These are phyloP conservation scores for Scaeva pyrastri DNA, from an alignment of 2,888 invertebrate genomes.

Conservation along the genomic window DNA sequence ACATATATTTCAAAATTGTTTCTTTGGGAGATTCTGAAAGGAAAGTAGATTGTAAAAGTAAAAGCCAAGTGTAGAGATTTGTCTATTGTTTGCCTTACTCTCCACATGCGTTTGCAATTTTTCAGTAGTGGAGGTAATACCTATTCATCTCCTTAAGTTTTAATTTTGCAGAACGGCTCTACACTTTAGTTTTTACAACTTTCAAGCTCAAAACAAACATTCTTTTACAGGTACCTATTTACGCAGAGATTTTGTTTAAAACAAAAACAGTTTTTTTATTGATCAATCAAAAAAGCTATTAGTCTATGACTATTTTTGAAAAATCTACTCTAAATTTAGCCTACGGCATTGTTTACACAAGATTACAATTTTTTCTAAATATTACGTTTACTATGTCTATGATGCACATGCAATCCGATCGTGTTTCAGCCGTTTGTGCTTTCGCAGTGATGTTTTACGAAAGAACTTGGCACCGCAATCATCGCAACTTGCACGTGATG, in stretches of 20 bases:
- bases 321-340: slow-evolving; percentile 11
- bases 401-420: not conserved
- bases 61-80: too few relatives aligned
- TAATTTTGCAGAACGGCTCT: too few relatives aligned
- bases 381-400: not conserved
- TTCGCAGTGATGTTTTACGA: slow-evolving; percentile 48
- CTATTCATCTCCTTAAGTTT: too few relatives aligned
- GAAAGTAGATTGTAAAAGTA: too few relatives aligned
- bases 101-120: too few relatives aligned
- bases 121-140: too few relatives aligned
- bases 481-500: slow-evolving; percentile 35
- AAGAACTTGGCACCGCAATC: slow-evolving; percentile 53
- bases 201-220: too few relatives aligned
- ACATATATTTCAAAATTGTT: too few relatives aligned
- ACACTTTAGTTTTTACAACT: too few relatives aligned
- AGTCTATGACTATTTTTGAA: not conserved
- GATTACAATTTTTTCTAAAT: not conserved
- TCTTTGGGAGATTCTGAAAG: too few relatives aligned
- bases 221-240: too few relatives aligned
- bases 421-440: slow-evolving; percentile 68
- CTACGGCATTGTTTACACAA: not conserved
- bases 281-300: not conserved
- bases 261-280: not conserved
- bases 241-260: not conserved
- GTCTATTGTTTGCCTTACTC: too few relatives aligned